Conservation (phyloP, 2,113 vertebrate species). For the Lophura nycthemera region DNA sequence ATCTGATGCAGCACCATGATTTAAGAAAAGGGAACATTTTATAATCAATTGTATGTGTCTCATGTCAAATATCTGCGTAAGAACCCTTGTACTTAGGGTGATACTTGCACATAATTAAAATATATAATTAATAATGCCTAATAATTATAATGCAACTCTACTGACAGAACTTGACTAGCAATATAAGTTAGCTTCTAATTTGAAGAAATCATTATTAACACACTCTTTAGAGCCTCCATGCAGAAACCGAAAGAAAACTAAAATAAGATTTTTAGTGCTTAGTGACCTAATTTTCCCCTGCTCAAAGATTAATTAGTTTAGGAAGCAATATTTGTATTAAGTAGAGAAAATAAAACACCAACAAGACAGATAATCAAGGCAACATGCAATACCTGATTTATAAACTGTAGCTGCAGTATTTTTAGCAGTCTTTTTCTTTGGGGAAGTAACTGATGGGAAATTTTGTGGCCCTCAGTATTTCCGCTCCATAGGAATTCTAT, state of each 20-base stretch:
- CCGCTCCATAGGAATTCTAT: not conserved
- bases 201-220: constrained; percentile 44
- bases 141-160: not conserved
- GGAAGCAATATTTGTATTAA: constrained; percentile 35
- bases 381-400: not conserved
- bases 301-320: constrained; percentile 35
- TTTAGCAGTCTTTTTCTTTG: not conserved
- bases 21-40: not conserved
- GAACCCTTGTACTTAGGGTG: not conserved
- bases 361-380: not conserved
- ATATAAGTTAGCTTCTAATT: constrained; percentile 8
- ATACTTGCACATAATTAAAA: not conserved
- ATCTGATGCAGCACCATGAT: not conserved
- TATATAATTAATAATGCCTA: not conserved
- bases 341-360: not conserved
- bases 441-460: not conserved
- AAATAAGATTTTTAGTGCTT: constrained; percentile 40
- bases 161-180: constrained; percentile 47
- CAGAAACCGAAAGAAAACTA: constrained; percentile 16
- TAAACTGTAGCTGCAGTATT: not conserved
- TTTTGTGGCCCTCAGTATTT: not conserved
- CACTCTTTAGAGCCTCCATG: constrained; percentile 29
- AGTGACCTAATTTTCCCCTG: constrained; percentile 33
- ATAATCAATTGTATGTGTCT: not conserved
- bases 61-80: not conserved